Conservation (phyloP, 2,888 invertebrate species). For the Drosophila kuntzei region DNA sequence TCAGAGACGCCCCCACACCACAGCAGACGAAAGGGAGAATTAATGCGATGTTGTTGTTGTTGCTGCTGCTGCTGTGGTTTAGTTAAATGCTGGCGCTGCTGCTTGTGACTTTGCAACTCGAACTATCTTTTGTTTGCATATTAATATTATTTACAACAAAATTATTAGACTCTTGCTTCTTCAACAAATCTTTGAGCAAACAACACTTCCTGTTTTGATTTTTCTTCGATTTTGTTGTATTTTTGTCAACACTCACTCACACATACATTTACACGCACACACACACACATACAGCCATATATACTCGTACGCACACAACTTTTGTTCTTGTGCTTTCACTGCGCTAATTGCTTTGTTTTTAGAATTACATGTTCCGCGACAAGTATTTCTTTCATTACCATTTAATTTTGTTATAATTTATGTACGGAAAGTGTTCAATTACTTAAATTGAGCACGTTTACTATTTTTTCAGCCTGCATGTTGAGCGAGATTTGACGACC, state of each 20-base stretch:
- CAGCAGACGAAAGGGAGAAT: conserved; percentile 1
- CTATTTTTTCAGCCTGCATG: conserved; percentile 59
- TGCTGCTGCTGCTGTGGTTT: conserved; percentile 8
- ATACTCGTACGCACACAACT: conserved; percentile 32
- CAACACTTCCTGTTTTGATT: conserved; percentile 77
- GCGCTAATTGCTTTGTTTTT: not conserved
- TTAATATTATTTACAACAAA: not conserved
- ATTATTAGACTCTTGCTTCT: not conserved
- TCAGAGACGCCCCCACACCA: conserved; percentile 49
- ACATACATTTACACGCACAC: conserved; percentile 24
- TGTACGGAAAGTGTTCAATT: conserved; percentile 54
- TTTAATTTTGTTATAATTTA: conserved; percentile 58
- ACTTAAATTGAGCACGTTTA: conserved; percentile 50
- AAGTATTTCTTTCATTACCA: conserved; percentile 38
- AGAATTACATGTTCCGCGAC: not conserved
- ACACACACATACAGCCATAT: conserved; percentile 17
- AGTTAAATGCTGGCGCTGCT: conserved; percentile 25
- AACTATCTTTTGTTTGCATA: not conserved
- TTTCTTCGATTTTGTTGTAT: conserved; percentile 64
- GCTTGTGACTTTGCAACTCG: not conserved
- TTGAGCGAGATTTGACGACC: conserved; percentile 51
- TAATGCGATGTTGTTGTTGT: conserved; percentile 2
- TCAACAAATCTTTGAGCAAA: conserved; percentile 48
- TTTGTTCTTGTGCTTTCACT: conserved; percentile 54
- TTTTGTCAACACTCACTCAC: conserved; percentile 70